Base-by-base conservation (phyloP, 2,888 invertebrate species). In the Chymomyza caudatula region DNA sequence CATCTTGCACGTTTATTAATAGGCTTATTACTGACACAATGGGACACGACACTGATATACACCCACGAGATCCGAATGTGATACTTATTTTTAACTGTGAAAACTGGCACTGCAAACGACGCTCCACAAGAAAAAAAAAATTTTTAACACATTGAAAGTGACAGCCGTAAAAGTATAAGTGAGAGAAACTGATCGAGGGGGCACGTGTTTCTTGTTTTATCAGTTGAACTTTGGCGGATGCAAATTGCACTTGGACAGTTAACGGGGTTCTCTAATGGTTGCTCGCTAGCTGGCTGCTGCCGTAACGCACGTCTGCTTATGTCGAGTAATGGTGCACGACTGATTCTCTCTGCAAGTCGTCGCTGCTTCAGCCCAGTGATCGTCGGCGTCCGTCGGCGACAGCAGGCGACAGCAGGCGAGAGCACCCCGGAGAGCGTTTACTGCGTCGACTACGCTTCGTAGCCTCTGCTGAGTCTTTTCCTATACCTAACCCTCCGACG, bases 281-380 rank as follows among this genome's bases (percentile, higher is more conserved):
- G 54, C 43, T 59, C 19, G 20, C 37, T 37, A 11, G 42, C 15
- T 6, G 42, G 49, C 19, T 69, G 60, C 20, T 53, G 11, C 19
- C 62, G 59, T n/a, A n/a, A n/a, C 37, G 64, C 71, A 75, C 78
- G 80, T 78, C 84, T 76, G 70, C 17, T 77, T 67, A 65, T 66
- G 69, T 73, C 61, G 69, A 72, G 71, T 79, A 84, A 69, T 81
- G 81, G 69, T 77, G 73, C 86, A 73, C 86, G 73, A 85, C 87
- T 86, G 70, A 58, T 47, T 15, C 19, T 47, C 68, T 67, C 67
- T 75, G 75, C 65, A 67, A 69, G 74, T 71, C 74, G 71, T 44
- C 20, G 47, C 13, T 57, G 43, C 19, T 8, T 11, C 55, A 25
- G 29, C 13, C n/a, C 11, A n/a, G 37, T 49, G 20, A 15, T n/a